Evolutionary conservation across 2,888 invertebrate genomes (phyloP).

Genomic region (Pyrochroa serraticornis): DNA sequence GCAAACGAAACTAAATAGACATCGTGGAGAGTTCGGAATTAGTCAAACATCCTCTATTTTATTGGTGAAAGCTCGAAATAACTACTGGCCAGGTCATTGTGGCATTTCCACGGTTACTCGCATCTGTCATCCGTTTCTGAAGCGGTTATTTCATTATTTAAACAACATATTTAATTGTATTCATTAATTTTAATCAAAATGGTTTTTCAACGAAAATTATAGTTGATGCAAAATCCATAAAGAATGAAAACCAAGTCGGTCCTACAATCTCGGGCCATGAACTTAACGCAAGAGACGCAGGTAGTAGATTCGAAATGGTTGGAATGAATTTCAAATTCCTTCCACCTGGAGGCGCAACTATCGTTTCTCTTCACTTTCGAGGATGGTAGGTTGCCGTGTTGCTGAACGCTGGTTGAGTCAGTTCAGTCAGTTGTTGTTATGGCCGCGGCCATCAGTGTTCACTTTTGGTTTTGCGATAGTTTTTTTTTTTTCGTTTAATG

Average conservation of each 20-base stretch:
- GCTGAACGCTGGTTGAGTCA: slow-evolving; percentile 9
- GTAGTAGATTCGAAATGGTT: slow-evolving; percentile 41
- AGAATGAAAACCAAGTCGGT: not conserved
- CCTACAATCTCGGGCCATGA: slow-evolving; percentile 14
- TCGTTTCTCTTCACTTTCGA: slow-evolving; percentile 27
- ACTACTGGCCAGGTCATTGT: no score
- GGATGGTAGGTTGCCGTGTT: slow-evolving; percentile 21
- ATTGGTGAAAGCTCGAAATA: no score
- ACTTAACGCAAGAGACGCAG: slow-evolving; percentile 33
- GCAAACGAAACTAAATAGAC: no score
- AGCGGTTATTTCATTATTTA: no score
- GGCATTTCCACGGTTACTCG: no score
- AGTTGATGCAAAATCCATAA: not conserved
- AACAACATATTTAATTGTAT: no score
- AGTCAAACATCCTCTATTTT: no score
- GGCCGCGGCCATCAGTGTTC: slow-evolving; percentile 9
- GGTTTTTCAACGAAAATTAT: not conserved
- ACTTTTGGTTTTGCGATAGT: slow-evolving; percentile 14
- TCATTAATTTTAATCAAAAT: no score
- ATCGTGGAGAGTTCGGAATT: no score
- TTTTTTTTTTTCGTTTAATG: slow-evolving; percentile 26
- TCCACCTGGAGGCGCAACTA: slow-evolving; percentile 39
- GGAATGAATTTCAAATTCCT: slow-evolving; percentile 35
- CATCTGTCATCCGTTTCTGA: no score
- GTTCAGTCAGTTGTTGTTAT: slow-evolving; percentile 19